phyloP scores from a whole-genome alignment of 92 coral and sea anemone genomes.

The Zoanthus solanderi region DNA sequence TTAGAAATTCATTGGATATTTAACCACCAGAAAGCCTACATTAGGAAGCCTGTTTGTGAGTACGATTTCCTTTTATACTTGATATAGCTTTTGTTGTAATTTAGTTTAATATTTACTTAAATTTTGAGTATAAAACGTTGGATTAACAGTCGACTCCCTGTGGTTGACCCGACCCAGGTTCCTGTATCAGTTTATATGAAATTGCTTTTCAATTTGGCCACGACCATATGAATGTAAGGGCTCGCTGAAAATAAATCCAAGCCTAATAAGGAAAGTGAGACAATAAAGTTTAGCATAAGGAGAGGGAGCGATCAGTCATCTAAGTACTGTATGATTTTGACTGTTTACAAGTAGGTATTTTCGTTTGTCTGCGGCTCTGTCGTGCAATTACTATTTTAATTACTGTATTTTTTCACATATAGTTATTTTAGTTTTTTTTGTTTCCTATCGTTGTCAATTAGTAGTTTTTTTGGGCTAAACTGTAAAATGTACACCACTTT shows the following conservation, averaged over 20 bases:
- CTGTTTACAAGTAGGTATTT: slow-evolving; percentile 16
- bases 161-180: slow-evolving; percentile 1
- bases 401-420: too few species aligned
- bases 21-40: slow-evolving; percentile 13
- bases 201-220: slow-evolving; percentile 18
- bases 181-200: not conserved
- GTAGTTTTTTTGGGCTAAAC: too few species aligned
- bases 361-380: slow-evolving; percentile 1
- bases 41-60: slow-evolving; percentile 11
- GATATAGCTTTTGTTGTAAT: slow-evolving; percentile 7
- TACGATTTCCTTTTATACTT: slow-evolving; percentile 4
- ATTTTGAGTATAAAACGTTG: not conserved
- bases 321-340: slow-evolving; percentile 5
- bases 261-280: slow-evolving; percentile 3
- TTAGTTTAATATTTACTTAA: slow-evolving; percentile 18
- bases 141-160: not conserved
- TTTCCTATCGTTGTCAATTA: too few species aligned
- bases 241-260: not conserved
- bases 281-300: not conserved
- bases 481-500: too few species aligned
- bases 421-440: too few species aligned
- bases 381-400: too few species aligned
- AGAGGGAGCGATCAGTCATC: slow-evolving; percentile 7
- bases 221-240: slow-evolving; percentile 23
- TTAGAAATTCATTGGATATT: slow-evolving; percentile 17